Evolutionary conservation across 2,888 invertebrate species (phyloP), one percentile per base, ranked within the genome.

Genomic region (Eueremaeus valkanovi): DNA sequence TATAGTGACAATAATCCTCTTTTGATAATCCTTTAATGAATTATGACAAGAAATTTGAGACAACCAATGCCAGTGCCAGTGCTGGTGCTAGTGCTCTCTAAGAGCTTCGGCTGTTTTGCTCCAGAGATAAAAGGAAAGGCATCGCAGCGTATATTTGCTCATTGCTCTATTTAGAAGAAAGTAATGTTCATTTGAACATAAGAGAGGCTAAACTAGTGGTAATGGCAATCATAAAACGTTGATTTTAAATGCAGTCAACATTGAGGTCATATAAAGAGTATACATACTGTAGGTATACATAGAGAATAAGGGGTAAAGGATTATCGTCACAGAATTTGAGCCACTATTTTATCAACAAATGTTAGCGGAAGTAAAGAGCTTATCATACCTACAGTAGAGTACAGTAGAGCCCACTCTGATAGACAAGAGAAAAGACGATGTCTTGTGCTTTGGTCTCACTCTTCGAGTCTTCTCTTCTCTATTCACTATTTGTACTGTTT

Each of bases 321-420:
- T 27, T 27, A 27, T 29, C 11, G 29, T 29, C 2, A n/a, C n/a
- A 31, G 29, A 11, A 29, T 29, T 55, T 0, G 13, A 24, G 16
- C 3, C 55, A 51, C 51, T 63, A 3, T 66, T 66, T 66, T 66
- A 66, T 40, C 70, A 70, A 40, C 27, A 40, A 70, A 40, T 70
- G 70, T 70, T 70, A 70, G 45, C 70, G 42, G 66, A 66, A 66
- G 66, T 66, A 66, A 70, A 36, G 42, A 70, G 70, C 70, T 70
- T 70, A 70, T 70, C 70, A 70, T 70, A 70, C 70, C 70, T 70
- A 45, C 27, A n/a, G n/a, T n/a, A n/a, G n/a, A n/a, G n/a, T n/a
- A n/a, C n/a, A n/a, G n/a, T n/a, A n/a, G 24, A 70, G 45, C 42
- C 70, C 42, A 70, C 45, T 16, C 36, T 70, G 42, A 70, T 27